Base-by-base conservation (phyloP, 2,888 invertebrate species). In the Athrips mouffetella region DNA sequence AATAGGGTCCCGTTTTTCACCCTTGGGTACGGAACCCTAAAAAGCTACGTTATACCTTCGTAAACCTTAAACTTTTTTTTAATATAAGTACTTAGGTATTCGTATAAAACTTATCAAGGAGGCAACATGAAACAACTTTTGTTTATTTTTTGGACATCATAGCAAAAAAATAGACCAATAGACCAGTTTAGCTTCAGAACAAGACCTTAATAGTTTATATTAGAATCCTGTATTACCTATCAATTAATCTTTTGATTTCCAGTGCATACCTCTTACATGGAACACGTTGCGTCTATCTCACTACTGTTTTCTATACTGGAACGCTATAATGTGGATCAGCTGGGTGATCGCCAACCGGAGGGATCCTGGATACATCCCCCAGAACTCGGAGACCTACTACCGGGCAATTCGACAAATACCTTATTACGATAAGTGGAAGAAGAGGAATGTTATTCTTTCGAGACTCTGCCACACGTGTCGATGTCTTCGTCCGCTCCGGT, bases 191-290 rank as follows among this genome's bases (percentile, higher is more conserved):
- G n/a, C n/a, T n/a, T 5, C 33, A 1, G 6, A 13, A n/a, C 33
- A 33, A 10, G 7, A 1, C 1, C 8, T 1, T 2, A 7, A n/a
- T 27, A 27, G 1, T n/a, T 27, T 1, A 27, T n/a, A 10, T 33
- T 33, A 33, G 13, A 13, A 7, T 13, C 33, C 33, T 13, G 11
- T 16, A 7, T 16, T 35, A 35, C 35, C 16, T 15, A 15, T n/a
- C n/a, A n/a, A n/a, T n/a, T 21, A 31, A n/a, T 25, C 3, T 20
- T 39, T 45, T 15, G 16, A 6, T 20, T 51, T 85, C 23, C 76
- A 95, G 92, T 96, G 96, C 63, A 92, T 97, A 55, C 97, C 97
- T 1, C 90, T 95, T 33, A 97, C 97, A 0, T 97, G 97, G 97
- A 94, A 96, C 70, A 92, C 95, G 5, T 81, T 97, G 31, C 91